Base-by-base conservation (phyloP, 2,888 invertebrate genomes). In the Formica aserva region DNA sequence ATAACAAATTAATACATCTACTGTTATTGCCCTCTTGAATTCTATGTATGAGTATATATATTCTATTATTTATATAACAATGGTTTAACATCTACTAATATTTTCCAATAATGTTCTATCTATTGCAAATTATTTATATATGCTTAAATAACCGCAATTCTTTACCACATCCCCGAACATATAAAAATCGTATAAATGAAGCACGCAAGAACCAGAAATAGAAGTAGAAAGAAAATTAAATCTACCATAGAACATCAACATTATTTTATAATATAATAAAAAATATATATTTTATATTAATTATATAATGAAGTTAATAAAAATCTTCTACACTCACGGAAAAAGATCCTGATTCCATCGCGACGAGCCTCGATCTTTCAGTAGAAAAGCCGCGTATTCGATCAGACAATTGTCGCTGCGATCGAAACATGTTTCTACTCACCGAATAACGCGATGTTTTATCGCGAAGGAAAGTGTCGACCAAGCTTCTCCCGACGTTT, bases 331-430 rank as follows among this genome's bases (percentile, higher is more conserved):
- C 41, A 41, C 4, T 13, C 15, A 52, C 35, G 8, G 4, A 22
- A 18, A 76, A 38, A 69, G 6, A 26, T 65, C n/a, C 22, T 8
- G 41, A 77, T 69, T 55, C 18, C 63, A 6, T 38, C 29, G 15
- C 15, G 5, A 41, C 22, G 13, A 65, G 18, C n/a, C 4, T 41
- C 9, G 52, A 29, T n/a, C 9, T 63, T 18, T 65, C 62, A 90
- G 90, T 90, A 66, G 89, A 90, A 82, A 38, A 78, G 72, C 72
- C 81, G 67, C 22, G 66, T 72, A 69, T 67, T 66, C 26, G 81
- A 77, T 88, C 90, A 76, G 90, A 87, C 90, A 72, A 55, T 22
- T 9, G 45, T 83, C 72, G 62, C 60, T 26, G 22, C 18, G 52
- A 65, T n/a, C 65, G 22, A 52, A 66, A 41, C 29, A 15, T 22